Evolutionary conservation across 2,113 vertebrate species (phyloP).

Genomic region (Ptychochromis oligacanthus): DNA sequence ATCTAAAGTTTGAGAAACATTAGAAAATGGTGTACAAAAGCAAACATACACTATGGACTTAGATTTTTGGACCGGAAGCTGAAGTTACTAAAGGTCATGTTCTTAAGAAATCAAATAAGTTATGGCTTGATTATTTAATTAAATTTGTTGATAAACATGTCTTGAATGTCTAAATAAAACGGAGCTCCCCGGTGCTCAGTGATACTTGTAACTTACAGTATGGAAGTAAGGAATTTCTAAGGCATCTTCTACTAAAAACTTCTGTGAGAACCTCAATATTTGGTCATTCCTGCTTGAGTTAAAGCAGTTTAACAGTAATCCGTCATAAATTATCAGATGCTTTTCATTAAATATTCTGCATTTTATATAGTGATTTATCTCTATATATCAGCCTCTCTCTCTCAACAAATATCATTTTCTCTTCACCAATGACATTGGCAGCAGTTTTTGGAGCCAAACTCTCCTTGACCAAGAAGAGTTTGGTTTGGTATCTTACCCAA

Average conservation of each 20-base stretch:
- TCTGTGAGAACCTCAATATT: background rate
- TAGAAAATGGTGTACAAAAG: background rate
- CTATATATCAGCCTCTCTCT: no score
- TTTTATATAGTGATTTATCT: no score
- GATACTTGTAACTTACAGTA: background rate
- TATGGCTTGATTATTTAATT: background rate
- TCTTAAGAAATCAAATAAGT: background rate
- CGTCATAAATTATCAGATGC: background rate
- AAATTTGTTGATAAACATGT: background rate
- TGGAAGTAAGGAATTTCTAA: background rate
- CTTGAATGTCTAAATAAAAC: background rate
- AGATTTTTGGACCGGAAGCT: no score
- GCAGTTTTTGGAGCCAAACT: background rate
- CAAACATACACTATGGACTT: no score
- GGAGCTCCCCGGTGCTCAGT: background rate
- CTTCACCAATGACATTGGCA: no score
- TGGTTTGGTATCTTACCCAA: background rate
- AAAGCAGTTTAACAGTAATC: background rate
- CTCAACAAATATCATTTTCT: no score
- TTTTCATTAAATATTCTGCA: background rate
- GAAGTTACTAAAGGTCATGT: accelerated
- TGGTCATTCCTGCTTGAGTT: background rate
- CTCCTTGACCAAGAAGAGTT: no score
- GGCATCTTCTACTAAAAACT: no score
- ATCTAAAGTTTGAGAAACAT: accelerated